Percentiles rank a stretch among this genome's conserved stretches.
Evolutionary conservation across 2,797 vertebrate species (phyloP).

Genomic region (Geotrypetes seraphini): DNA sequence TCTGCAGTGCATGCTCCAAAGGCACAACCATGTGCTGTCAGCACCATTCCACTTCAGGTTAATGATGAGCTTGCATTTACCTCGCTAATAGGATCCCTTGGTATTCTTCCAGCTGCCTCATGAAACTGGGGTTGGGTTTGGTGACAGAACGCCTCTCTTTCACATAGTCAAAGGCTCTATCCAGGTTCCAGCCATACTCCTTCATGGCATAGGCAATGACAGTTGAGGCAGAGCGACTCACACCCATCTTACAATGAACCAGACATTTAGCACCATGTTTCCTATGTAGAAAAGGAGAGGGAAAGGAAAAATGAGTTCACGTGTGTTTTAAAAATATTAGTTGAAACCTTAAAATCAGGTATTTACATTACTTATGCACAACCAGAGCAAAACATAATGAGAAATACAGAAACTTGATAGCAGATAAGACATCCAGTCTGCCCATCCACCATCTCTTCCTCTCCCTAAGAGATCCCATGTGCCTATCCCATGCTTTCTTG

Average conservation of each 20-base stretch:
- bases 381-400: no score
- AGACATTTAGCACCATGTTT: slow-evolving; percentile 92
- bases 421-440: no score
- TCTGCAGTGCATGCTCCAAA: no score
- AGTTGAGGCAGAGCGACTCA: slow-evolving; percentile 91
- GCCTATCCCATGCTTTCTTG: no score
- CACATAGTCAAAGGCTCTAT: slow-evolving; percentile 83
- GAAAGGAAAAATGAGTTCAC: background rate
- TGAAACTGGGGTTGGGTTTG: slow-evolving; percentile 94
- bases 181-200: slow-evolving; percentile 93
- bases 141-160: slow-evolving; percentile 83
- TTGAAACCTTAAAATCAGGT: background rate
- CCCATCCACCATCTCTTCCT: no score
- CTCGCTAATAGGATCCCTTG: slow-evolving; percentile 94
- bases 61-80: slow-evolving; percentile 55
- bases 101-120: slow-evolving; percentile 95
- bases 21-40: background rate
- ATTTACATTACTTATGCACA: background rate
- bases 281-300: slow-evolving; percentile 29
- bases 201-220: slow-evolving; percentile 98
- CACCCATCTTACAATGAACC: slow-evolving; percentile 97
- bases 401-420: no score
- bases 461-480: no score
- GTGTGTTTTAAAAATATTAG: background rate
- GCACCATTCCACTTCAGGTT: background rate